Evolutionary conservation across 1,140 invertebrate species (phyloP), one percentile per base, ranked within the genome.

Genomic region (Scaptomyza pallida): DNA sequence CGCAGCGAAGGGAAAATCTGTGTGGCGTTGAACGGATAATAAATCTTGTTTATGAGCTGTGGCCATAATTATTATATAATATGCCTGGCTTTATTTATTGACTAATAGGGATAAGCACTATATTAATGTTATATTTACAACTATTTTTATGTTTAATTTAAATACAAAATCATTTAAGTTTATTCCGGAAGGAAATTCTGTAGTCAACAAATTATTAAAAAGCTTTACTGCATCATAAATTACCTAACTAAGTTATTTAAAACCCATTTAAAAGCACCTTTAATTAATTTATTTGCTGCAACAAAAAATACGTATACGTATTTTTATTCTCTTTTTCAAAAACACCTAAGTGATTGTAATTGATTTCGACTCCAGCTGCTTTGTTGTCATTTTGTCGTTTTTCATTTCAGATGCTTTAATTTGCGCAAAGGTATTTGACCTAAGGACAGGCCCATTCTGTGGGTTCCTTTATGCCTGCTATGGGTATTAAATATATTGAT

Each of bases 31-130:
- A 33, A 13, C 10, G 26, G 15, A 60, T 21, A 26, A 47, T 68
- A 64, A 51, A 56, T 56, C 63, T 19, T 41, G 30, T 15, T 43
- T 23, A 47, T 65, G 50, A 21, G 40, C 12, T 45, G 23, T 64
- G 60, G 67, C 35, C 30, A 64, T 55, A 70, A 63, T 70, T 47
- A 48, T 41, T 48, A 40, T 70, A 45, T 55, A n/a, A 55, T 55
- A 30, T 48, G 43, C 41, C 12, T 33, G 37, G 43, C 30, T 61
- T 52, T 54, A 62, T 40, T 63, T 41, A 55, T 54, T 54, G 59
- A 69, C 54, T 16, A 43, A 62, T 47, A 50, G 9, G 40, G n/a
- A 44, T 9, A 44, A 43, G 13, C 5, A 40, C 15, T 13, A n/a
- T n/a, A n/a, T n/a, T n/a, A n/a, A n/a, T n/a, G n/a, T n/a, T n/a